Conservation (phyloP, 2,113 vertebrate species). For the Peucedramus taeniatus region DNA sequence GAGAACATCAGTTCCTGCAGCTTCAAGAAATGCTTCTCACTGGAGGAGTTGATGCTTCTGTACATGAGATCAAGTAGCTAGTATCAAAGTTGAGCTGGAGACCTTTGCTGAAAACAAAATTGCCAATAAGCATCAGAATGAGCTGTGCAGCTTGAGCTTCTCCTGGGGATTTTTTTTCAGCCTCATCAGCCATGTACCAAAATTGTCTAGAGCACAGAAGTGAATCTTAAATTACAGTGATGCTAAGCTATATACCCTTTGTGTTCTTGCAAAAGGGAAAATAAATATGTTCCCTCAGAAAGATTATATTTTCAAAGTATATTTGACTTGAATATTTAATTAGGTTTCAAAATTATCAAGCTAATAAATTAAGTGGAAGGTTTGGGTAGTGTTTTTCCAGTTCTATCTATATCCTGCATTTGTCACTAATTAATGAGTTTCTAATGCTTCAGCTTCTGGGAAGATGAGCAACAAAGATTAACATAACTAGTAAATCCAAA, state of each 20-base stretch:
- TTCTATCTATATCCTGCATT: slow-evolving; percentile 65
- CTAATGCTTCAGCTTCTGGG: slow-evolving; percentile 56
- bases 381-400: slow-evolving; percentile 61
- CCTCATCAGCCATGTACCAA: neutral
- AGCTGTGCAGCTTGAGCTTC: neutral
- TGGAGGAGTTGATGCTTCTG: neutral
- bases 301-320: slow-evolving; percentile 56
- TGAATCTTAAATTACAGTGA: slow-evolving; percentile 16
- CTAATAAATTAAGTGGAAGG: slow-evolving; percentile 55
- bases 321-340: slow-evolving; percentile 63
- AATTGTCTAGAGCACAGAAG: slow-evolving; percentile 47
- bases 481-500: slow-evolving; percentile 54
- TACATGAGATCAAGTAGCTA: neutral
- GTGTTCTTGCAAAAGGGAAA: slow-evolving; percentile 40
- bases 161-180: slow-evolving; percentile 4
- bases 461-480: slow-evolving; percentile 67
- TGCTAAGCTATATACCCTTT: slow-evolving; percentile 30
- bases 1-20: neutral
- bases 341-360: slow-evolving; percentile 56
- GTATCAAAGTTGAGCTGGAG: neutral
- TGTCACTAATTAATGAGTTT: slow-evolving; percentile 60
- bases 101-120: slow-evolving; percentile 12
- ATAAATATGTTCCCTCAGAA: slow-evolving; percentile 56
- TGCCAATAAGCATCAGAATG: neutral
- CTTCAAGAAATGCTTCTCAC: neutral